Evolutionary conservation across 1,140 invertebrate species (phyloP).

Genomic region (Oreohelix idahoensis): DNA sequence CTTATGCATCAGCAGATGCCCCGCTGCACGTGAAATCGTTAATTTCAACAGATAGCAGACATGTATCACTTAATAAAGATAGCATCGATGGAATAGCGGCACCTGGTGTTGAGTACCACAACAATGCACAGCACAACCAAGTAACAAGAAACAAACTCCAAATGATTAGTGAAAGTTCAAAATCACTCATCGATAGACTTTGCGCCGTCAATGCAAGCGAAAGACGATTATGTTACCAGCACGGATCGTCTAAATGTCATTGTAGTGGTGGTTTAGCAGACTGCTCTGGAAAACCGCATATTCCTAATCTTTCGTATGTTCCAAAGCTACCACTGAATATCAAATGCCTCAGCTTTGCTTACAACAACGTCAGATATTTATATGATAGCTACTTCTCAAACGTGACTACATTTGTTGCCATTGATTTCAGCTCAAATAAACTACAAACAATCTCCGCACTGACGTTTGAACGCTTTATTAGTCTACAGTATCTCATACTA

Average conservation of each 20-base stretch:
- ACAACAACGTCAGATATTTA: slow-evolving; percentile 16
- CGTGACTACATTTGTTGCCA: not conserved
- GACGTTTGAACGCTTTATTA: slow-evolving; percentile 19
- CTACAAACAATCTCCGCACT: not conserved
- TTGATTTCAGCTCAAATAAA: slow-evolving; percentile 20
- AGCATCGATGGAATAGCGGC: too few relatives aligned
- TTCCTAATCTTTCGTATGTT: slow-evolving; percentile 12
- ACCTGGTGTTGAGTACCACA: too few relatives aligned
- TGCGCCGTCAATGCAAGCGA: not conserved
- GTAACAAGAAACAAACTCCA: not conserved
- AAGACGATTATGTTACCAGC: not conserved
- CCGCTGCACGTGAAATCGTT: too few relatives aligned
- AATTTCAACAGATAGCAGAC: too few relatives aligned
- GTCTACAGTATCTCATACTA: slow-evolving; percentile 21
- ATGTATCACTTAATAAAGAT: too few relatives aligned
- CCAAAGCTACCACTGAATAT: slow-evolving; percentile 4
- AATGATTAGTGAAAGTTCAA: not conserved
- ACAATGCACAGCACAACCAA: not conserved
- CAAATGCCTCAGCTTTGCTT: slow-evolving; percentile 7
- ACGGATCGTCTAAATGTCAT: not conserved
- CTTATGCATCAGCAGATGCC: too few relatives aligned
- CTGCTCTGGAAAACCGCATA: slow-evolving; percentile 9
- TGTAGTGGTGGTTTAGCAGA: slow-evolving; percentile 10
- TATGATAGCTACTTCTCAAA: slow-evolving; percentile 31
- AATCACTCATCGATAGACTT: not conserved